These are phyloP conservation scores for Rhopalosiphum nymphaeae DNA, from an alignment of 2,888 invertebrate genomes.

Conservation along the genomic window DNA sequence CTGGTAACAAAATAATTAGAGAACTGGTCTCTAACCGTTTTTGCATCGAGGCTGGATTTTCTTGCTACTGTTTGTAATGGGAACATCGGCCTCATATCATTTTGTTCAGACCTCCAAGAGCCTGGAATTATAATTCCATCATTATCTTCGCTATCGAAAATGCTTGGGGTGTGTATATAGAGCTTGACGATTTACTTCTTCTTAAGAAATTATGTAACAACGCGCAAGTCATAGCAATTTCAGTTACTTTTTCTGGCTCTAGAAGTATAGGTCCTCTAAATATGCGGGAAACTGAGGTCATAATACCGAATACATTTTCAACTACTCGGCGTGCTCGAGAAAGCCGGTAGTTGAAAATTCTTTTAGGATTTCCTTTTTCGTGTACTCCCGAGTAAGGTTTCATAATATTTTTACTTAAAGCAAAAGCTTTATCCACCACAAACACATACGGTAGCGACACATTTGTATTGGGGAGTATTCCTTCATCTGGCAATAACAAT, in stretches of 20 bases:
- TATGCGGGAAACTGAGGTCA: slow-evolving; percentile 40
- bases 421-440: slow-evolving; percentile 52
- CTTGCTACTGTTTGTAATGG: not conserved
- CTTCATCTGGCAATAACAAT: slow-evolving; percentile 8
- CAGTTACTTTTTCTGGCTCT: slow-evolving; percentile 5
- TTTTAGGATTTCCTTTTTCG: not conserved
- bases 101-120: slow-evolving; percentile 12
- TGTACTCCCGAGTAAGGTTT: slow-evolving; percentile 12
- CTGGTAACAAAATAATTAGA: not conserved
- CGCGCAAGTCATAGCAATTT: too few relatives aligned
- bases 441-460: slow-evolving; percentile 35
- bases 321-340: slow-evolving; percentile 54
- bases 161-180: not conserved
- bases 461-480: not conserved
- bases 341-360: slow-evolving; percentile 57
- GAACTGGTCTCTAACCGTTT: not conserved
- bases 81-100: not conserved
- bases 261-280: slow-evolving; percentile 45
- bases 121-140: not conserved
- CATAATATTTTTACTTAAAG: slow-evolving; percentile 22
- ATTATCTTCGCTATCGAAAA: slow-evolving; percentile 36
- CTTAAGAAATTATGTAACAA: too few relatives aligned
- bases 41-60: not conserved
- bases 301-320: slow-evolving; percentile 59
- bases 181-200: not conserved